Evolutionary conservation across 2,113 vertebrate species (phyloP).

Genomic region (Fulica atra): DNA sequence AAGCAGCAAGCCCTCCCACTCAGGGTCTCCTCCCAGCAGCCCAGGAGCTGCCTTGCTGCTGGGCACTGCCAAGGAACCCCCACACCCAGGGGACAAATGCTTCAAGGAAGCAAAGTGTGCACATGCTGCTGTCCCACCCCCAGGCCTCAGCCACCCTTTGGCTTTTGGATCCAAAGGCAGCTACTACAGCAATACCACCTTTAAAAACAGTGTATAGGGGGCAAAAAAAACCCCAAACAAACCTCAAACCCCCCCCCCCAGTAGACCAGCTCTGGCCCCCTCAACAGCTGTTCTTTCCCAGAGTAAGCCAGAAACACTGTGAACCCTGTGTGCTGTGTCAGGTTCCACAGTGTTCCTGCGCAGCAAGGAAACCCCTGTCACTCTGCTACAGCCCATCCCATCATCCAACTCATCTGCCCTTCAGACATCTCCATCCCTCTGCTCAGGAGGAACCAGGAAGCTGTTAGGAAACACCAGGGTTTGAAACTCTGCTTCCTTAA

Average conservation of each 20-base stretch:
- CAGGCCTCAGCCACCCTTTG: background rate
- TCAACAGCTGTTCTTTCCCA: background rate
- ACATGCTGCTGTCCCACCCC: background rate
- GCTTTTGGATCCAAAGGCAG: background rate
- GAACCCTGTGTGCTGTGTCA: too few species aligned
- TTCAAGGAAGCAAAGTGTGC: background rate
- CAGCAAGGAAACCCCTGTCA: background rate
- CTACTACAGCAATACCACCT: background rate
- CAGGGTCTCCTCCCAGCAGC: background rate
- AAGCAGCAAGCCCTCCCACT: background rate
- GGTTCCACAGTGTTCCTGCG: too few species aligned
- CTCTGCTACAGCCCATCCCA: background rate
- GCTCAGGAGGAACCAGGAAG: background rate
- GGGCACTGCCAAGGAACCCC: background rate
- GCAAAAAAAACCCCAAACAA: too few species aligned
- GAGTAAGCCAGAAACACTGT: background rate
- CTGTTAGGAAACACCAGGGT: background rate
- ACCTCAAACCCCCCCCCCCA: background rate
- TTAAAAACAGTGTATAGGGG: background rate
- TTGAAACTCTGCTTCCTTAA: background rate
- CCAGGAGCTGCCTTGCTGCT: background rate
- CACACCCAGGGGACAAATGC: background rate
- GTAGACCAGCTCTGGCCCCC: background rate
- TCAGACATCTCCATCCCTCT: background rate
- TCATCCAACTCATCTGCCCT: background rate